Base-by-base conservation (phyloP, 2,888 invertebrate species). In the Drosophila vallismaia region DNA sequence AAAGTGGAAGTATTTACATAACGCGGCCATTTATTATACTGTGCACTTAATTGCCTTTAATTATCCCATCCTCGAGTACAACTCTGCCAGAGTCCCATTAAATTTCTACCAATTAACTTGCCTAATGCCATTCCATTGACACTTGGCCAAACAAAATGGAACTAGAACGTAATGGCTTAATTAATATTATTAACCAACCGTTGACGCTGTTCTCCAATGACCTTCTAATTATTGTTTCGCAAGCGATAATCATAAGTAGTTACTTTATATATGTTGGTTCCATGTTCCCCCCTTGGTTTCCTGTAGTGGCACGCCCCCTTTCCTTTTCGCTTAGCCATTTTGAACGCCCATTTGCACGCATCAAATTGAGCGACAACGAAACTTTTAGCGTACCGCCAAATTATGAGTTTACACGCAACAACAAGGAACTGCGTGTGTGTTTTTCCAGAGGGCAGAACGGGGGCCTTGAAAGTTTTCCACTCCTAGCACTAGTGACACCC, bases 331-430 rank as follows among this genome's bases (percentile, higher is more conserved):
- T 19, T 5, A 19, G 36, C 36, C 46, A 31, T 31, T 38, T 49
- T 53, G 36, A 6, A 45, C 63, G 51, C 60, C 60, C 50, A 53
- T 28, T 58, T 28, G 59, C 72, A 71, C 56, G 68, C 52, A 64
- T 66, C 57, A 63, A 81, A 84, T 81, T 77, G 74, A 74, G 74
- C 74, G 60, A 69, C 69, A 69, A 71, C 62, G 55, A 62, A 73
- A 73, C 60, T 74, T 73, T 73, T 44, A 29, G 45, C 62, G 72
- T 68, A 69, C 73, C 62, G 59, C 60, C 42, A 74, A 81, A 85
- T 75, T 77, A 74, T 72, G 70, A 75, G 50, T 68, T 77, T 75
- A 67, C 85, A 80, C 85, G 80, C 80, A 81, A 77, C 55, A 55
- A 45, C 46, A 4, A 40, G 44, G 38, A 52, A 56, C 51, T 68